phyloP scores from a whole-genome alignment of 1,140 invertebrate genomes.

The Drosophila melanica region DNA sequence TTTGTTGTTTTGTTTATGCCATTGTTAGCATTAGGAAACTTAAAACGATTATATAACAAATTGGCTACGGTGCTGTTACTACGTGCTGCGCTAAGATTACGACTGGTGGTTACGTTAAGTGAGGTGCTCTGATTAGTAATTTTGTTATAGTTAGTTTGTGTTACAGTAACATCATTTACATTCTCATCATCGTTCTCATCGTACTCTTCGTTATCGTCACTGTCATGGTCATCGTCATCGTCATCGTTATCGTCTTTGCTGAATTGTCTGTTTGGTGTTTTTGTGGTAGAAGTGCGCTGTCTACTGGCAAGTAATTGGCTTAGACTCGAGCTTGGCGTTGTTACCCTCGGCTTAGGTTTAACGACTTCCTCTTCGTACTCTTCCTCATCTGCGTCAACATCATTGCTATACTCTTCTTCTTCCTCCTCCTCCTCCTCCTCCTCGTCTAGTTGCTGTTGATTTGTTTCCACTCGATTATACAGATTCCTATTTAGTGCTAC shows the following conservation, averaged over 20 bases:
- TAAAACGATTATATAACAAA: constrained; percentile 69
- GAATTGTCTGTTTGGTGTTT: not conserved
- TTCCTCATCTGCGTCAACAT: constrained; percentile 23
- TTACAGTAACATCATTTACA: constrained; percentile 14
- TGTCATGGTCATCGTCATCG: constrained; percentile 1
- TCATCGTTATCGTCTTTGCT: constrained; percentile 4
- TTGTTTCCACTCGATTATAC: constrained; percentile 39
- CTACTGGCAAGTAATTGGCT: constrained; percentile 63
- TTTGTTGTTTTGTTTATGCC: constrained; percentile 25
- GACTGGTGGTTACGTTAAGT: constrained; percentile 59
- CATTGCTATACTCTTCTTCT: not conserved
- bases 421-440: constrained; percentile 31
- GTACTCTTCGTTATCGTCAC: constrained; percentile 13
- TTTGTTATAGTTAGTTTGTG: constrained; percentile 34
- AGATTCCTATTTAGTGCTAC: constrained; percentile 64
- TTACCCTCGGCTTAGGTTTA: constrained; percentile 4
- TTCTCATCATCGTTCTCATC: constrained; percentile 16
- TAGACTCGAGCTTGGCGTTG: constrained; percentile 30
- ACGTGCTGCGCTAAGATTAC: constrained; percentile 52
- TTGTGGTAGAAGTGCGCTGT: constrained; percentile 23
- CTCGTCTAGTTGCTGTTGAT: constrained; percentile 24
- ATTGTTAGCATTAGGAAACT: constrained; percentile 31
- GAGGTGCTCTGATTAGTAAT: constrained; percentile 34
- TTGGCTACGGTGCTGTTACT: constrained; percentile 81
- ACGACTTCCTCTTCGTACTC: constrained; percentile 23